Conservation (phyloP, 2,113 vertebrate species). For the Cairina moschata region DNA sequence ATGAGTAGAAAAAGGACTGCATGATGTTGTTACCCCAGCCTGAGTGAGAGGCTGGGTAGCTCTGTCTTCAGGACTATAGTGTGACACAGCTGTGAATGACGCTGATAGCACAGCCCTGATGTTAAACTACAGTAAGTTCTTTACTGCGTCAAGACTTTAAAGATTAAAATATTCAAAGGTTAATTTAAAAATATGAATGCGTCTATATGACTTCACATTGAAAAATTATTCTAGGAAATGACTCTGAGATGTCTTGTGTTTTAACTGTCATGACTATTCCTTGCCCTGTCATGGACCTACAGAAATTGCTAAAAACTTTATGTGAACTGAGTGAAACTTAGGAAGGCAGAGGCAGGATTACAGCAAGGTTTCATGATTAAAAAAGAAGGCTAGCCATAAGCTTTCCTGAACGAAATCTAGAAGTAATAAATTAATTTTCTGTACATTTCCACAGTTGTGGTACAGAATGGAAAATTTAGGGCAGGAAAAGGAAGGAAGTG, state of each 20-base stretch:
- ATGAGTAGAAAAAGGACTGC: background rate
- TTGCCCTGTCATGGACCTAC: background rate
- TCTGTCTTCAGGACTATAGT: background rate
- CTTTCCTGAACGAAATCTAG: background rate
- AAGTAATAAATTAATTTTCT: background rate
- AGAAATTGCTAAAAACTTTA: background rate
- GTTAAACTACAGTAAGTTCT: background rate
- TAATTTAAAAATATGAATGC: background rate
- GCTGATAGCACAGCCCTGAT: background rate
- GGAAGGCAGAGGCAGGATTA: background rate
- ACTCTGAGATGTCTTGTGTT: background rate
- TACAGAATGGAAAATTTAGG: background rate
- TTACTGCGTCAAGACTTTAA: background rate
- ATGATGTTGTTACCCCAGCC: background rate
- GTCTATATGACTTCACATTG: background rate
- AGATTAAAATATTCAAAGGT: background rate
- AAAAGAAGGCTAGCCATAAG: background rate
- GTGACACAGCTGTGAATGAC: background rate
- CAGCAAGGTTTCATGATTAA: background rate
- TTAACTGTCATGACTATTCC: background rate
- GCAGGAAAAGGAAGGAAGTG: background rate
- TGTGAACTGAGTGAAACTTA: background rate
- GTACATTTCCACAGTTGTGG: background rate
- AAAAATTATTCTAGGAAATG: background rate
- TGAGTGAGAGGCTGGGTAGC: fast-evolving